Conservation (phyloP, 1,140 invertebrate genomes). For the Drepana arcuata region DNA sequence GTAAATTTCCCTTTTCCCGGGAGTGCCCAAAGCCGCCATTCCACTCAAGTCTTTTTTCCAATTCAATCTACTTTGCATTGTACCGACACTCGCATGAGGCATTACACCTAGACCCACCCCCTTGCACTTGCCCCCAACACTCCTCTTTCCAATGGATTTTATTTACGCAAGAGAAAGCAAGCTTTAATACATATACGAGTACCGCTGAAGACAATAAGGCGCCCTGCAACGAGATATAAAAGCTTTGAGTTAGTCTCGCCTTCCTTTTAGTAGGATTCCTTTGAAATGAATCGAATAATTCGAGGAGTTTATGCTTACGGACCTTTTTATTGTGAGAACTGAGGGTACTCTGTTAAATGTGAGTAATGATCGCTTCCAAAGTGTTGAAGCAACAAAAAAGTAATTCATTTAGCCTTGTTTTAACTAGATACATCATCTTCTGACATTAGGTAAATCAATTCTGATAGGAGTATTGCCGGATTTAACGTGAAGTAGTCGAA, state of each 20-base stretch:
- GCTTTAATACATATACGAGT: constrained; percentile 68
- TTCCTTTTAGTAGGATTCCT: constrained; percentile 67
- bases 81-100: constrained; percentile 60
- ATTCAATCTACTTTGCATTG: constrained; percentile 71
- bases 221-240: constrained; percentile 63
- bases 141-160: constrained; percentile 64
- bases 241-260: constrained; percentile 66
- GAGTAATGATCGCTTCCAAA: constrained; percentile 43
- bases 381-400: too few relatives aligned
- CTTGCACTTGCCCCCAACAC: constrained; percentile 51
- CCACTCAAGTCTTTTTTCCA: constrained; percentile 59
- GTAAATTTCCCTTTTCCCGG: constrained; percentile 40
- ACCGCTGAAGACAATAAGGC: constrained; percentile 65
- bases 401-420: too few relatives aligned
- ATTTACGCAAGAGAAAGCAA: constrained; percentile 69
- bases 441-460: too few relatives aligned
- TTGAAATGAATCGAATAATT: constrained; percentile 71
- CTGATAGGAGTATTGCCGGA: too few relatives aligned
- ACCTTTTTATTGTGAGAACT: constrained; percentile 48
- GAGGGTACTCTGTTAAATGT: constrained; percentile 42
- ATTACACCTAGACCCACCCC: constrained; percentile 57
- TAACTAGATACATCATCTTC: too few relatives aligned
- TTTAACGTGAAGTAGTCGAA: too few relatives aligned
- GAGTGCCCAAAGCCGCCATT: constrained; percentile 49
- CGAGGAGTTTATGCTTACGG: constrained; percentile 58